A percentile compares a stretch with the other conserved stretches of the same genome.
These are phyloP conservation scores for Eupithecia abbreviata DNA, from an alignment of 2,888 invertebrate species.

Conservation along the genomic window DNA sequence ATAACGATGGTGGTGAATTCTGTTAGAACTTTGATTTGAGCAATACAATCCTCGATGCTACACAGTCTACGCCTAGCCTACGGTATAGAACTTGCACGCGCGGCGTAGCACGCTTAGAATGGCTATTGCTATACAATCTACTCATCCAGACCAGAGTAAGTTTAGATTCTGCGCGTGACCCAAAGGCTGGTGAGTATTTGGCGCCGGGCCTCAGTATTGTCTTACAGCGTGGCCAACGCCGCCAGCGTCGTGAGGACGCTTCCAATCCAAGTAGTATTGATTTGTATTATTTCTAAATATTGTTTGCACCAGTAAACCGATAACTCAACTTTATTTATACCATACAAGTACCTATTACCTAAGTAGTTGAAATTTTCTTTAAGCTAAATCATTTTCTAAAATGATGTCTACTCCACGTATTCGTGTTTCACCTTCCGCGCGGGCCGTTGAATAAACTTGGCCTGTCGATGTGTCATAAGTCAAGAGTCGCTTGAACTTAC, in stretches of 20 bases:
- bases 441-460: slow-evolving; percentile 79
- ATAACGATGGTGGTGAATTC: too few species aligned
- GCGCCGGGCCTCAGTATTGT: background rate
- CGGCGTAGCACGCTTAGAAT: too few species aligned
- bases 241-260: background rate
- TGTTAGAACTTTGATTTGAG: too few species aligned
- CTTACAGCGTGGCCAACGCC: background rate
- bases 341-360: background rate
- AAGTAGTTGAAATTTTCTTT: background rate
- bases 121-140: background rate
- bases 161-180: background rate
- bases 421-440: slow-evolving; percentile 63
- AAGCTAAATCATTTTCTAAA: background rate
- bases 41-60: background rate
- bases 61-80: background rate
- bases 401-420: slow-evolving; percentile 57
- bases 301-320: background rate
- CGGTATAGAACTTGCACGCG: too few species aligned
- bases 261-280: background rate
- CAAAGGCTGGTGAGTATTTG: background rate
- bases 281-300: background rate
- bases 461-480: slow-evolving; percentile 83
- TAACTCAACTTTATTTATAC: background rate
- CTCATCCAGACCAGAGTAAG: background rate
- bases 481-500: slow-evolving; percentile 70